Conservation (phyloP, 2,113 vertebrate species). For the Eurypyga helias region DNA sequence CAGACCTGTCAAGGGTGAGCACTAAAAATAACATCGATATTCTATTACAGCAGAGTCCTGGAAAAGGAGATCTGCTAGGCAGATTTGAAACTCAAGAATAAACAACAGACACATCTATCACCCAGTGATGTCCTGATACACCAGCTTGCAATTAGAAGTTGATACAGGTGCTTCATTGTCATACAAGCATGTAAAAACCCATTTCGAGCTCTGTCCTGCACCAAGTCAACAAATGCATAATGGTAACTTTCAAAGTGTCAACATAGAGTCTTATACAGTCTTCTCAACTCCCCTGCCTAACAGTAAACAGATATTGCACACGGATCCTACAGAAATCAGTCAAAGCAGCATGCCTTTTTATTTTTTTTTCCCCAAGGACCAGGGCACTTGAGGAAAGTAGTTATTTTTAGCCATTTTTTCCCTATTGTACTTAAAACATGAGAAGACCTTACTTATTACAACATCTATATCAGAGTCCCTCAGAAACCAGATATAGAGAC, state of each 20-base stretch:
- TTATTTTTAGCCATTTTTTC: not conserved
- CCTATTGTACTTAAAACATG: not conserved
- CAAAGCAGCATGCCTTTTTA: not conserved
- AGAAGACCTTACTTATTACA: not conserved
- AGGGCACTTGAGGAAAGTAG: not conserved
- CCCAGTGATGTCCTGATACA: not conserved
- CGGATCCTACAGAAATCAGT: not conserved
- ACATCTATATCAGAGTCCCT: not conserved
- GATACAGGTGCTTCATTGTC: not conserved
- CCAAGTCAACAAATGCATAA: not conserved
- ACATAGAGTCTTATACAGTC: accelerated
- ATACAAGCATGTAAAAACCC: not conserved
- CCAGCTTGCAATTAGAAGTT: not conserved
- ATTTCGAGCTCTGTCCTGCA: not conserved
- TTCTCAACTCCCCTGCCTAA: not conserved
- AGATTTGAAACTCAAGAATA: not conserved
- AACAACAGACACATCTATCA: not conserved
- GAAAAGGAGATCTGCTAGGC: not conserved
- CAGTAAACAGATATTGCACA: not conserved
- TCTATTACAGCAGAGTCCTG: not conserved
- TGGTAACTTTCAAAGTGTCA: not conserved
- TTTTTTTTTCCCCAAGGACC: accelerated
- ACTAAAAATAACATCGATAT: not conserved
- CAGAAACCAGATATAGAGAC: not conserved
- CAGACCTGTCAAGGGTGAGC: not conserved